Base-by-base conservation (phyloP, 2,113 vertebrate species). In the Lophura nycthemera region DNA sequence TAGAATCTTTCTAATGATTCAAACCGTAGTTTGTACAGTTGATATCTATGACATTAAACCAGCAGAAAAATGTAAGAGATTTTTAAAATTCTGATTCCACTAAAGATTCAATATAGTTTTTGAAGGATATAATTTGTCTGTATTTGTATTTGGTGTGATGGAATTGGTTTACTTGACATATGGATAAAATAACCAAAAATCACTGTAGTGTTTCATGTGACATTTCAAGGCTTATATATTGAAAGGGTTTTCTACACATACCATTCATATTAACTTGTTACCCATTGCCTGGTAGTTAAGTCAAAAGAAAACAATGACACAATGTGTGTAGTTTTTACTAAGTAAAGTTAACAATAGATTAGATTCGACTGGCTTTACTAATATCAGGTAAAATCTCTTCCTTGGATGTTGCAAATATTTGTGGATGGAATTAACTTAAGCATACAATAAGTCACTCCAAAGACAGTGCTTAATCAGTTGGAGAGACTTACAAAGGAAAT, bases 401-500 rank as follows among this genome's bases (percentile, higher is more conserved):
- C 60, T 32, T 40, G 54, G n/a, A 95, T 90, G 89, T 93, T 91
- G 82, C 91, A 96, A 93, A 95, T 92, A 95, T 94, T 93, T 94
- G 95, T 89, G 59, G 13, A 92, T 87, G 82, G 91, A 94, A 92
- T 94, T 95, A 93, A 90, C 80, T 95, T 94, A 95, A 94, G 81
- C 89, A 60, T 87, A 95, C 78, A 89, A 83, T 87, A 96, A 95
- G 89, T 96, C 90, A 95, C 92, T 96, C 71, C 71, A 89, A 95
- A 94, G 92, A 92, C 85, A 91, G 88, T 83, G 82, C 64, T 86
- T 94, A 83, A 91, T 93, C 85, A 92, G 90, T 83, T 40, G 70
- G 90, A 94, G 83, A 90, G 83, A 93, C 80, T 93, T 88, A 92
- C 50, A 95, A 85, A 91, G 72, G 71, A 91, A 95, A 86, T 92